Evolutionary conservation across 2,888 invertebrate genomes (phyloP), one percentile per base, ranked within the genome.

Genomic region (Notodonta dromedarius): DNA sequence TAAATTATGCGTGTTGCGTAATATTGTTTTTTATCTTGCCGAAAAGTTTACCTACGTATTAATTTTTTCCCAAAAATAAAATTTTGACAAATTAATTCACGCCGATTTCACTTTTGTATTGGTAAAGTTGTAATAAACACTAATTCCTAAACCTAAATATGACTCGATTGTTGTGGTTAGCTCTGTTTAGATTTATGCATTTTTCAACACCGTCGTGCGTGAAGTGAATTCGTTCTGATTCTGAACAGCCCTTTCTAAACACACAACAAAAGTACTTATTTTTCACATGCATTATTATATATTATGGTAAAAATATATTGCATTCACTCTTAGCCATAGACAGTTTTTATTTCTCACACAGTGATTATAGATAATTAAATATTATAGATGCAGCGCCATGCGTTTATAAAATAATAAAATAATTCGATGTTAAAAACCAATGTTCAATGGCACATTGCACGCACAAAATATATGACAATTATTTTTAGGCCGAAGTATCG

Each of bases 111-210:
- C 12, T 24, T 56, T 44, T 11, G 24, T 44, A 44, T 56, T 85
- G 84, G 85, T 88, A 87, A 79, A 84, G 74, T 63, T 77, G 82
- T 82, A 78, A 75, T 78, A 76, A 76, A 71, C 60, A 58, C 75
- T 84, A 82, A 76, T 74, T 80, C 73, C 42, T 42, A 42, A 42
- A 53, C 62, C 73, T 75, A 77, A 67, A 63, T 83, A 82, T 91
- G 91, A 91, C 91, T 91, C 83, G 80, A 79, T 83, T 74, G 84
- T 87, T 88, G 87, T 80, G 80, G 62, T 65, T 64, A 79, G 80
- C 84, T 85, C 88, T 88, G 88, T 87, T 66, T 48, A 59, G 56
- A 64, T 63, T 35, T 35, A 73, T 62, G 61, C 66, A 59, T 66
- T 64, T 67, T 64, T 70, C 61, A 72, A 59, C 69, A 69, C 66